Conservation (phyloP, 2,113 vertebrate species). For the Bubo bubo region DNA sequence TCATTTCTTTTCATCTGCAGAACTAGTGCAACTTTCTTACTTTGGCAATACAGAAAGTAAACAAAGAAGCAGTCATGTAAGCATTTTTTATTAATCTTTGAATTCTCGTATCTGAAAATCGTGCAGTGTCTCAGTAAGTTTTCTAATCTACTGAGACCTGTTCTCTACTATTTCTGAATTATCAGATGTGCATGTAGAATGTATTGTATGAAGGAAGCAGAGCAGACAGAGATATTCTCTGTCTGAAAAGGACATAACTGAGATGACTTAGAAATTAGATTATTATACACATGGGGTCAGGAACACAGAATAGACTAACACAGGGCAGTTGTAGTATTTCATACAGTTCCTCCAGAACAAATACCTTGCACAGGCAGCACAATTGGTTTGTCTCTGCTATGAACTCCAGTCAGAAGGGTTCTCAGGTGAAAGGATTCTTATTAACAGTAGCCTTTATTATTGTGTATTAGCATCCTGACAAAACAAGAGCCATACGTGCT, state of each 20-base stretch:
- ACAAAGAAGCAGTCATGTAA: neutral
- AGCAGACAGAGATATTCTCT: neutral
- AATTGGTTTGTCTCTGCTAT: neutral
- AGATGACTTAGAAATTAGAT: neutral
- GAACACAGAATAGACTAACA: neutral
- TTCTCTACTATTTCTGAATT: neutral
- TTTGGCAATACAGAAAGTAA: neutral
- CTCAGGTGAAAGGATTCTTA: neutral
- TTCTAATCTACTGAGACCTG: neutral
- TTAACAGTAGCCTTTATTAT: neutral
- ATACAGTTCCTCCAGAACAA: neutral
- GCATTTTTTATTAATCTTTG: neutral
- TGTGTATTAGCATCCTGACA: neutral
- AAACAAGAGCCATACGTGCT: neutral
- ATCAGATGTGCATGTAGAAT: neutral
- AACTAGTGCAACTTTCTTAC: neutral
- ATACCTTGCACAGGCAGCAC: neutral
- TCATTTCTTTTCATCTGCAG: neutral
- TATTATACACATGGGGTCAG: neutral
- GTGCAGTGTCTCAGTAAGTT: neutral
- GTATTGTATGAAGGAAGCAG: neutral
- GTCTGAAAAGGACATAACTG: neutral
- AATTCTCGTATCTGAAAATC: neutral
- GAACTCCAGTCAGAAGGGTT: neutral
- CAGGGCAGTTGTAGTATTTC: neutral